Conservation (phyloP, 2,888 invertebrate species). For the Caenorhabditis japonica region DNA sequence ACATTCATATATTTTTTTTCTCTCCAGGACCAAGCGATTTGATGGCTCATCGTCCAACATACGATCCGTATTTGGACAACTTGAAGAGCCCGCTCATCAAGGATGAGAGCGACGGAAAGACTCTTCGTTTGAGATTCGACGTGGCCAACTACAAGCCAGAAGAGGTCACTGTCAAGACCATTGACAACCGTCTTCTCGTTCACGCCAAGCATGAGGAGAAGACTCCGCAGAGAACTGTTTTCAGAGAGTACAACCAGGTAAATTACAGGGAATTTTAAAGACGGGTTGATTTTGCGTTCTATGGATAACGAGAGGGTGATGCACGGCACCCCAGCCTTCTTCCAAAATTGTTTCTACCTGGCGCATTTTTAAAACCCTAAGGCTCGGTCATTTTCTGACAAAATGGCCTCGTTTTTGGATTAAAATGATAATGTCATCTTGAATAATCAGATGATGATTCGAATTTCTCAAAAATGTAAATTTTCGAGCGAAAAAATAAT, state of each 20-base stretch:
- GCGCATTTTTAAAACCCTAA: too few relatives aligned
- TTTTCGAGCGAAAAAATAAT: too few relatives aligned
- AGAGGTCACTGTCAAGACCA: constrained; percentile 94
- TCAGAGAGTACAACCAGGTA: constrained; percentile 91
- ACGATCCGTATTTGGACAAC: constrained; percentile 77
- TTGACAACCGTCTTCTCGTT: constrained; percentile 89
- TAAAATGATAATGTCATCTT: too few relatives aligned
- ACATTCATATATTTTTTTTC: constrained; percentile 6
- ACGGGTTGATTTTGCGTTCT: too few relatives aligned
- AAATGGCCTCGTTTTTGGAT: too few relatives aligned
- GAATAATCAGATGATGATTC: too few relatives aligned
- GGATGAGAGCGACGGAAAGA: constrained; percentile 93
- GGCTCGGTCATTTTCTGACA: too few relatives aligned
- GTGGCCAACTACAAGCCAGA: constrained; percentile 95
- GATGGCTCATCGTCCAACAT: constrained; percentile 74
- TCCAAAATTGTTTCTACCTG: too few relatives aligned
- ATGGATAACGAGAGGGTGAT: too few relatives aligned
- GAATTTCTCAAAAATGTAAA: too few relatives aligned
- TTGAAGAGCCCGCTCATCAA: constrained; percentile 88
- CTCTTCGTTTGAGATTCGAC: constrained; percentile 93
- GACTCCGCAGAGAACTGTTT: constrained; percentile 93
- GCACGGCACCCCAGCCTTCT: too few relatives aligned
- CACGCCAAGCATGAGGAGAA: constrained; percentile 99
- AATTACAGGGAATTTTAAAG: too few relatives aligned
- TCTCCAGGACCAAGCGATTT: constrained; percentile 59